These are phyloP conservation scores for Albula goreensis DNA, from an alignment of 2,113 vertebrate species.

Conservation along the genomic window DNA sequence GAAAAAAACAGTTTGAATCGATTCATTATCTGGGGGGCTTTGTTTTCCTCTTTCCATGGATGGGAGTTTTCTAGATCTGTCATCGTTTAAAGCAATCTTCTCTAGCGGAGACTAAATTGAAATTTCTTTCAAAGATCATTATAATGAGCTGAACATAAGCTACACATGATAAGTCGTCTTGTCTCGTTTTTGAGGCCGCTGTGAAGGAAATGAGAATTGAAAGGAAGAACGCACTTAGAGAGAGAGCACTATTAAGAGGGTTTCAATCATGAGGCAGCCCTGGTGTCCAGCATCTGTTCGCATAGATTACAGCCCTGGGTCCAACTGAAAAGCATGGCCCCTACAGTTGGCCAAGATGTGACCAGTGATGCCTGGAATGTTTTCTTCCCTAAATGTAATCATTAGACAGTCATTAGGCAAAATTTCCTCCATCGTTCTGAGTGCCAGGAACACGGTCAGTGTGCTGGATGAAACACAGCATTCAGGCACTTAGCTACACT, in stretches of 20 bases:
- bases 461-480: constrained; percentile 10
- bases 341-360: neutral
- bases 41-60: neutral
- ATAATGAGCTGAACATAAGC: constrained; percentile 7
- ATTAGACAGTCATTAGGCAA: constrained; percentile 18
- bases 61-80: neutral
- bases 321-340: neutral
- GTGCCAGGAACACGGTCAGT: neutral
- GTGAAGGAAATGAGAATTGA: constrained; percentile 2
- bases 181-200: neutral
- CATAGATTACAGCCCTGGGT: neutral
- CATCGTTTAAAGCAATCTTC: neutral
- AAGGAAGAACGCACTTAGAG: neutral
- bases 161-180: neutral
- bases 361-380: neutral
- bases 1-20: neutral
- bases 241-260: neutral
- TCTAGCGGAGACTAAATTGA: neutral
- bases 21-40: neutral
- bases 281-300: neutral
- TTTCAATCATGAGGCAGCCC: neutral
- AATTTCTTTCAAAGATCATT: neutral
- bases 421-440: neutral
- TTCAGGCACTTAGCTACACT: neutral
- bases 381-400: constrained; percentile 9